Percentiles rank a stretch among this genome's conserved stretches.
Evolutionary conservation across 2,888 invertebrate species (phyloP).

Genomic region (Blastobasis adustella): DNA sequence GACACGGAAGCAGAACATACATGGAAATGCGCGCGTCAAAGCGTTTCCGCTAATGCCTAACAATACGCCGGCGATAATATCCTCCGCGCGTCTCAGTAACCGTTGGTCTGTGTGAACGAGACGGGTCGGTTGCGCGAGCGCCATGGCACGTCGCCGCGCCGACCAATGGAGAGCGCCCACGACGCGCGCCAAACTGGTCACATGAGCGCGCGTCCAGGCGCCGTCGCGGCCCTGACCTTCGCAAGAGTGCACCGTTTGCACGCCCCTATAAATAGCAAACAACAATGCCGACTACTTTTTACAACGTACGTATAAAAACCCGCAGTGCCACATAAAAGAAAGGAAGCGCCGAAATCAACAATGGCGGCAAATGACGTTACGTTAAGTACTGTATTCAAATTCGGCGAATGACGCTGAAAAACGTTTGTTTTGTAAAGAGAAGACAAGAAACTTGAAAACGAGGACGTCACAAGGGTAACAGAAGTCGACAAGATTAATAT

Average conservation of each 20-base stretch:
- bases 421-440: slow-evolving; percentile 9
- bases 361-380: slow-evolving; percentile 20
- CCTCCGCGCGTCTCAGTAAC: too few species aligned
- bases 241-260: slow-evolving; percentile 25
- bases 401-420: too few species aligned
- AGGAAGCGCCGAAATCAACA: slow-evolving; percentile 19
- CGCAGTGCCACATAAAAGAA: slow-evolving; percentile 16
- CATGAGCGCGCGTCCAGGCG: slow-evolving; percentile 46
- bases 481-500: slow-evolving; percentile 2
- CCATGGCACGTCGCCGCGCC: slow-evolving; percentile 14
- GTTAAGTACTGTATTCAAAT: slow-evolving; percentile 6
- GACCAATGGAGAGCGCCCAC: slow-evolving; percentile 51
- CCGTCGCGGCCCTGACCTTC: slow-evolving; percentile 54
- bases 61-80: too few species aligned
- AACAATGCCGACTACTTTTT: slow-evolving; percentile 22
- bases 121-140: too few species aligned
- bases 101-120: too few species aligned
- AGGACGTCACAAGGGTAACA: background rate
- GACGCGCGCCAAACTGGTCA: slow-evolving; percentile 42
- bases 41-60: background rate
- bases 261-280: slow-evolving; percentile 30
- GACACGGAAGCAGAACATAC: too few species aligned
- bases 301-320: slow-evolving; percentile 14
- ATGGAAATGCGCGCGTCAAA: background rate
- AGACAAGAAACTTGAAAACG: slow-evolving; percentile 8